A percentile compares a stretch with the other conserved stretches of the same genome.
Conservation (phyloP, 2,113 vertebrate genomes). For the Pteropus alecto region DNA sequence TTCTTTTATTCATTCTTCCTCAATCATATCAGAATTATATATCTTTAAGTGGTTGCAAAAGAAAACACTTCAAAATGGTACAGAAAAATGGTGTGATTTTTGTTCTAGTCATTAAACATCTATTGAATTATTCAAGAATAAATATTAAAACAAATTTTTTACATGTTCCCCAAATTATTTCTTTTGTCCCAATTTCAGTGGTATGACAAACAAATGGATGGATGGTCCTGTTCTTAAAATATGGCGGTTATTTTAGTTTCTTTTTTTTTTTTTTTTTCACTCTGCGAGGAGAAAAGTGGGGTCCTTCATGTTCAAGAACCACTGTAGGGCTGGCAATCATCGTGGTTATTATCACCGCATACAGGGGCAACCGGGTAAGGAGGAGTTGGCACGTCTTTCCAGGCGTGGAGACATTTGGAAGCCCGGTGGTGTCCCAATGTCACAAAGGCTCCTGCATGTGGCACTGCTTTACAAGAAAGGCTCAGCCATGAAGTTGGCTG, state of each 20-base stretch:
- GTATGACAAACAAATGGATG: conserved; percentile 25
- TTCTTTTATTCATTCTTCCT: not conserved
- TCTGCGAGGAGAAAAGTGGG: not conserved
- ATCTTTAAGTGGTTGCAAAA: not conserved
- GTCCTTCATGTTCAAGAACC: conserved; percentile 21
- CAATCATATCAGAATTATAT: not conserved
- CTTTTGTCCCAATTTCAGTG: not conserved
- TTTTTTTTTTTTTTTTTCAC: not conserved
- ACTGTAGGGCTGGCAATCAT: conserved; percentile 56
- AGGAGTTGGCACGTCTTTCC: conserved; percentile 53
- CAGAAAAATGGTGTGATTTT: not conserved
- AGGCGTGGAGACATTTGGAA: conserved; percentile 61
- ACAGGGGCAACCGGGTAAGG: not conserved
- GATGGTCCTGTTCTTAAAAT: conserved; percentile 40
- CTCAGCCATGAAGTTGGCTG: conserved; percentile 77
- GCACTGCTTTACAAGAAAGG: conserved; percentile 55
- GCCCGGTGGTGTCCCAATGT: not conserved
- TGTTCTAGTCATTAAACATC: not conserved
- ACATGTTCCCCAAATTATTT: conserved; percentile 23
- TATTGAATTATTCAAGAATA: not conserved
- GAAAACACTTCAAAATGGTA: not conserved
- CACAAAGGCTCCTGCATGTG: conserved; percentile 43
- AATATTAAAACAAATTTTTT: not conserved
- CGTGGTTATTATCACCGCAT: conserved; percentile 61
- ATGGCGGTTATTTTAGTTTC: not conserved